Conservation (phyloP, 2,888 invertebrate species). For the Hecatera dysodea region DNA sequence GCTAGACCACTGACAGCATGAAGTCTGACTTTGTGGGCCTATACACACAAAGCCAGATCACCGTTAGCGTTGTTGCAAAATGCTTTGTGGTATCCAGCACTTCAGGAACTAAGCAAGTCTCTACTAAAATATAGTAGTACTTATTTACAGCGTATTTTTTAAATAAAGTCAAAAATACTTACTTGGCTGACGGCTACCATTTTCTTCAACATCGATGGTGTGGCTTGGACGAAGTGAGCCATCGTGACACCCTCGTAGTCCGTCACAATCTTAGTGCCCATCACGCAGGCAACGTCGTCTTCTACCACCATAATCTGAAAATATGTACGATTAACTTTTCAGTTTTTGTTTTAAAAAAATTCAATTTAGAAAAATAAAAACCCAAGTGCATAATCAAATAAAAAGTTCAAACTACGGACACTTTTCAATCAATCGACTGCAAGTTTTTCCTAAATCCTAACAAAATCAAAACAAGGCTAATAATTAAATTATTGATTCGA, state of each 20-base stretch:
- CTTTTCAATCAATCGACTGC: background rate
- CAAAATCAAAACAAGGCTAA: slow-evolving; percentile 13
- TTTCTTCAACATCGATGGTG: slow-evolving; percentile 91
- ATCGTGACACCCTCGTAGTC: slow-evolving; percentile 87
- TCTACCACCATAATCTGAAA: slow-evolving; percentile 91
- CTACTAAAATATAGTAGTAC: too few species aligned
- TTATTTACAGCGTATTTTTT: background rate
- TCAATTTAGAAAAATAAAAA: background rate
- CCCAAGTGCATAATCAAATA: background rate
- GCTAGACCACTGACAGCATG: too few species aligned
- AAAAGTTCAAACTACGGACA: background rate
- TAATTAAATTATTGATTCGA: slow-evolving; percentile 6
- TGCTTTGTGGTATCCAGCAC: too few species aligned
- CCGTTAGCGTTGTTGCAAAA: too few species aligned
- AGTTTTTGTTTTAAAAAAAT: background rate
- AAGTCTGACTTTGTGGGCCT: too few species aligned
- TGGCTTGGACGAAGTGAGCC: slow-evolving; percentile 91
- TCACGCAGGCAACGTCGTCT: slow-evolving; percentile 91
- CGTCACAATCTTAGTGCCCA: slow-evolving; percentile 86
- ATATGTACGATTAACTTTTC: background rate
- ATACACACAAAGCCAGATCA: too few species aligned
- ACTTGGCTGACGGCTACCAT: slow-evolving; percentile 86
- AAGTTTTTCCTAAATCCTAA: background rate
- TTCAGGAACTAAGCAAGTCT: too few species aligned
- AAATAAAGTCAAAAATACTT: slow-evolving; percentile 16